phyloP scores from a whole-genome alignment of 2,888 invertebrate genomes.

The Scrobipalpa atriplicella region DNA sequence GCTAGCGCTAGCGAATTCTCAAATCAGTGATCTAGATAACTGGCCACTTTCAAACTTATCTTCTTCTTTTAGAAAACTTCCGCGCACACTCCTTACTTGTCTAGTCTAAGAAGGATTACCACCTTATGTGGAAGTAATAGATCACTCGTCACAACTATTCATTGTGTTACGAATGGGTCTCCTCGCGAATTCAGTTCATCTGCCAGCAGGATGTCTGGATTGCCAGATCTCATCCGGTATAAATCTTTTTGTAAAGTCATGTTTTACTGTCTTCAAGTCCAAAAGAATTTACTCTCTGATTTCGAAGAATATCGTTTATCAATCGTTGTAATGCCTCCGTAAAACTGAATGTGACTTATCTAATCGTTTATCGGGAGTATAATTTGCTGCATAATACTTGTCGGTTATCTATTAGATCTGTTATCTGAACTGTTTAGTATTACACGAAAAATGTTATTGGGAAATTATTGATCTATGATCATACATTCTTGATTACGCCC shows the following conservation, averaged over 20 bases:
- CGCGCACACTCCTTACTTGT: not conserved
- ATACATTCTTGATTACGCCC: not conserved
- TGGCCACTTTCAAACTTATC: no score
- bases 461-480: not conserved
- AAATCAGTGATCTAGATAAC: no score
- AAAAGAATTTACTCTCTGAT: not conserved
- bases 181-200: constrained; percentile 37
- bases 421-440: not conserved
- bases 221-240: constrained; percentile 53
- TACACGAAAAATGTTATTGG: not conserved
- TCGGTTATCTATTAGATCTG: not conserved
- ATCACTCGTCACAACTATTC: constrained; percentile 40
- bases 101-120: constrained; percentile 35
- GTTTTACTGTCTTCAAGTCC: constrained; percentile 1
- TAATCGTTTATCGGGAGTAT: constrained; percentile 6
- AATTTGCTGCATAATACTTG: not conserved
- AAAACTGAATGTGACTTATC: constrained; percentile 4
- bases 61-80: not conserved
- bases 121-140: constrained; percentile 43
- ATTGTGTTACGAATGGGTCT: constrained; percentile 46
- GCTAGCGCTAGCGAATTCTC: no score
- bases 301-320: not conserved
- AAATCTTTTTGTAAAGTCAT: constrained; percentile 43
- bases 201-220: constrained; percentile 59
- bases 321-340: not conserved